Evolutionary conservation across 2,888 invertebrate species (phyloP), one percentile per base, ranked within the genome.

Genomic region (Zygogramma bicolorata): DNA sequence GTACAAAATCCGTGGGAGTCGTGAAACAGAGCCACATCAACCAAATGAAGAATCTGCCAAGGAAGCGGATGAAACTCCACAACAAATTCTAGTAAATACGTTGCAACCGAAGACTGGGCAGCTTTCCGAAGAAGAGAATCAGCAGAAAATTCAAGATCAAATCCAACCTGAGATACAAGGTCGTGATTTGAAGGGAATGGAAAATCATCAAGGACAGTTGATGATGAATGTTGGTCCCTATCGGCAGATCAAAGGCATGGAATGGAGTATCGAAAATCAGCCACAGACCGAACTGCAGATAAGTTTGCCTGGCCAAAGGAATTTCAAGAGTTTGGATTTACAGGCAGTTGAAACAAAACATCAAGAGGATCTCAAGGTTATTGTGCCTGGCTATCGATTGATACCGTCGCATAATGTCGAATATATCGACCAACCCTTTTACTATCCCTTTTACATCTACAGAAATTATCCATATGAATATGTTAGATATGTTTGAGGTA

Each of bases 1-100:
- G 0, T 82, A 81, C 71, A 75, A 76, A 27, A 81, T 81, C 20
- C 75, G 79, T 53, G 77, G 81, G 60, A 78, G 73, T 40, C 78
- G 71, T 22, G 79, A 74, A 25, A 15, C 78, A 57, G 77, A 75
- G 2, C 46, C 70, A 5, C 15, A 58, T 22, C 69, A 66, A 15
- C 25, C 68, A 34, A n/a, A n/a, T n/a, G n/a, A n/a, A n/a, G 49
- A 73, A 13, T 69, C 65, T 18, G 7, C 68, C 31, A 18, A 18
- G 7, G 38, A 40, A 27, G 3, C 62, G 5, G 67, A 68, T 10
- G 49, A 63, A 62, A 74, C 66, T 49, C 49, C 65, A 10, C 71
- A 46, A 13, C 65, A 38, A 53, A 40, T 46, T 49, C 40, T 42
- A 42, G 6, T 27, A 53, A 53, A 22, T 7, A 53, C 22, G 3